phyloP scores from a whole-genome alignment of 2,797 vertebrate genomes.

The Pseudochaenichthys georgianus region DNA sequence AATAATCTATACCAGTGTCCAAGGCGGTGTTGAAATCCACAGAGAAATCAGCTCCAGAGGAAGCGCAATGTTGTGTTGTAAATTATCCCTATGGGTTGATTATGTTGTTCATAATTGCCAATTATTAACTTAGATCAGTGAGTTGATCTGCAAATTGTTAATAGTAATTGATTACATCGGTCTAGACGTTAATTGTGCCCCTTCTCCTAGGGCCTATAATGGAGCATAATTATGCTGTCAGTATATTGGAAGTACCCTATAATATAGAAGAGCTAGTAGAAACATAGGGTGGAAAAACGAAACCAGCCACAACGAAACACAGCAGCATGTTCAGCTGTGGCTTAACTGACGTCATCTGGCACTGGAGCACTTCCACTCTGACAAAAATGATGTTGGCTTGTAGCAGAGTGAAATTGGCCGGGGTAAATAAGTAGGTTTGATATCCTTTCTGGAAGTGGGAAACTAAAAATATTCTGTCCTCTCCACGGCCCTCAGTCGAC shows the following conservation, averaged over 20 bases:
- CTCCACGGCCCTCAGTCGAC: slow-evolving; percentile 85
- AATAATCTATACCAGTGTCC: slow-evolving; percentile 54
- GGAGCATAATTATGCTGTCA: slow-evolving; percentile 72
- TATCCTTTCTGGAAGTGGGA: slow-evolving; percentile 32
- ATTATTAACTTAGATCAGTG: slow-evolving; percentile 73
- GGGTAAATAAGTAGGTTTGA: slow-evolving; percentile 49
- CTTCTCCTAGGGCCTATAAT: slow-evolving; percentile 65
- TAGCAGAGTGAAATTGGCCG: slow-evolving; percentile 28
- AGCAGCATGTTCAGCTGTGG: slow-evolving; percentile 29
- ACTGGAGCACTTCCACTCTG: slow-evolving; percentile 32
- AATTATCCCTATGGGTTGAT: slow-evolving; percentile 64
- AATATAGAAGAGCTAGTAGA: slow-evolving; percentile 60
- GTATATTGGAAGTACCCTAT: slow-evolving; percentile 57
- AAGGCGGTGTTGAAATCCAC: slow-evolving; percentile 38
- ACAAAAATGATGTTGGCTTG: slow-evolving; percentile 33
- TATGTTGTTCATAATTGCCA: slow-evolving; percentile 71
- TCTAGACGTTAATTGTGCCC: slow-evolving; percentile 69
- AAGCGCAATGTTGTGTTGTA: slow-evolving; percentile 33
- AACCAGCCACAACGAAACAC: slow-evolving; percentile 42
- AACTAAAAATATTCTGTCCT: slow-evolving; percentile 42
- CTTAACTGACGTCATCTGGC: slow-evolving; percentile 38
- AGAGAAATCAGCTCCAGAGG: slow-evolving; percentile 23
- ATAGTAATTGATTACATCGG: slow-evolving; percentile 76
- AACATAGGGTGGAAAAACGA: slow-evolving; percentile 52
- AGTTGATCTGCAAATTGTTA: slow-evolving; percentile 72